Conservation (phyloP, 2,888 invertebrate genomes). For the Stenolophus ochropezus region DNA sequence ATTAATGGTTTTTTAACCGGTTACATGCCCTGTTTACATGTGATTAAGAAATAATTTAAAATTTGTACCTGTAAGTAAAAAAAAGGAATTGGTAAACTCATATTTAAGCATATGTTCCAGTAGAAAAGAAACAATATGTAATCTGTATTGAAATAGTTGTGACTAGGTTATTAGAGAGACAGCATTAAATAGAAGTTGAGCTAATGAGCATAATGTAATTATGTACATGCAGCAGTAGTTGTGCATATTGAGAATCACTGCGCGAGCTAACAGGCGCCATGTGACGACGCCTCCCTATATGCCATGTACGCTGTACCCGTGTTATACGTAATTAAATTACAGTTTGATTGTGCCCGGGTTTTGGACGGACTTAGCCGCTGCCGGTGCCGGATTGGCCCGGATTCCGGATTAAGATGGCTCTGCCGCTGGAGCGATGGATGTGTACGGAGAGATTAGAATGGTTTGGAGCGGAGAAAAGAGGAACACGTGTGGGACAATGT, state of each 20-base stretch:
- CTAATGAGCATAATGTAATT: neutral
- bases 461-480: neutral
- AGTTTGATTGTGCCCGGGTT: constrained; percentile 56
- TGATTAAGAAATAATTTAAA: too few species aligned
- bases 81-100: too few species aligned
- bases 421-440: constrained; percentile 20
- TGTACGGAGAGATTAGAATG: constrained; percentile 28
- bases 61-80: too few species aligned
- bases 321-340: constrained; percentile 58
- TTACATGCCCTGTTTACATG: too few species aligned
- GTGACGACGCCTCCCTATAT: constrained; percentile 37
- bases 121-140: too few species aligned
- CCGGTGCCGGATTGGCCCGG: constrained; percentile 40
- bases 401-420: constrained; percentile 39
- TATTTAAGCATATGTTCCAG: too few species aligned
- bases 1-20: too few species aligned
- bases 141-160: neutral
- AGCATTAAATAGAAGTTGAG: neutral
- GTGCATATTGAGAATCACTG: neutral
- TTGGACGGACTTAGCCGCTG: constrained; percentile 46
- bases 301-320: constrained; percentile 11
- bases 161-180: neutral
- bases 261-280: constrained; percentile 37
- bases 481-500: constrained; percentile 5
- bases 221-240: neutral